Base-by-base conservation (phyloP, 2,888 invertebrate genomes). In the Julus scandinavius region DNA sequence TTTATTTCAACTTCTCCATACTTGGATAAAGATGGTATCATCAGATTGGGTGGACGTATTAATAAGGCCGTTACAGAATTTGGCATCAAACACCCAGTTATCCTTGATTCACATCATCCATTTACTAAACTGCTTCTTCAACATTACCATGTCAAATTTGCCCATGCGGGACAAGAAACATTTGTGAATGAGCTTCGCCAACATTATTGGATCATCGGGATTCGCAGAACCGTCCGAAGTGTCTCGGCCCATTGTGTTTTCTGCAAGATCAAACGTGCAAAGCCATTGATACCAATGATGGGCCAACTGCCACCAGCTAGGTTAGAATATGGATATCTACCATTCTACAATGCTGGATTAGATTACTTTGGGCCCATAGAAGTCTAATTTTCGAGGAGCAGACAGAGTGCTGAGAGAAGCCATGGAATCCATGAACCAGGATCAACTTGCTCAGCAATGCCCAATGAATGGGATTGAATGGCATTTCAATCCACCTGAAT, bases 401-500 rank as follows among this genome's bases (percentile, higher is more conserved):
- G 54, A 54, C 15, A 4, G 13, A 15, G 17, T 15, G 15, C 54
- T 54, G 15, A 54, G 15, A 54, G 15, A 54, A 17, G 54, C 54
- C 54, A 17, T 15, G 54, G 15, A 54, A 4, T 13, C 15, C 13
- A 54, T 54, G 54, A 54, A 54, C 17, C 13, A 54, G 11, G 15
- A 54, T 11, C 4, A 13, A 54, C 13, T 15, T 13, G 17, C 9
- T 13, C 0, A 50, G 13, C 11, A 50, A 50, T 29, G 40, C 45
- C 5, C 38, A n/a, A 40, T 2, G 7, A 2, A 40, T 9, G 20
- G 45, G 9, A 89, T 88, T 88, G 15, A 63, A 0, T 90, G 90
- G 90, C 88, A 90, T 84, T 90, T 90, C 86, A 89, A 84, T 45
- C 89, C 90, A 6, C 89, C 89, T 0, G 54, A 80, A 9, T 88